A percentile compares a stretch with the other conserved stretches of the same genome.
These are phyloP conservation scores for Enteromius anoplus DNA, from an alignment of 2,797 vertebrate species.

Conservation along the genomic window DNA sequence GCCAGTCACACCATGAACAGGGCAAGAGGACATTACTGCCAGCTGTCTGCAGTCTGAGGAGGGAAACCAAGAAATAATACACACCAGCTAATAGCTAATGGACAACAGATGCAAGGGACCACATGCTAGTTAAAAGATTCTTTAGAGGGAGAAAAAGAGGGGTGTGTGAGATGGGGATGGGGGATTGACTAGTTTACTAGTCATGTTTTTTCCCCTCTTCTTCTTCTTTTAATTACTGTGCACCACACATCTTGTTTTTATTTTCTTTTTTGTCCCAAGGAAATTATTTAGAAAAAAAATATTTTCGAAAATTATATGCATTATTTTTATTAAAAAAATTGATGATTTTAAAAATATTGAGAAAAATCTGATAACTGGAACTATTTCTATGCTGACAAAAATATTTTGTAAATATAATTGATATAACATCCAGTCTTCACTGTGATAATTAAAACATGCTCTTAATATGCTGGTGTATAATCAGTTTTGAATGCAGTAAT, in stretches of 20 bases:
- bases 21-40: constrained; percentile 52
- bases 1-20: constrained; percentile 35
- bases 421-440: not conserved
- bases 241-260: not conserved
- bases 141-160: not conserved
- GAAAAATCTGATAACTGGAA: not conserved
- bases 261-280: no score
- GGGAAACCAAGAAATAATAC: constrained; percentile 59
- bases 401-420: not conserved
- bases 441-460: not conserved
- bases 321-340: not conserved
- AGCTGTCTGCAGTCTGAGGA: constrained; percentile 54
- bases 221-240: not conserved
- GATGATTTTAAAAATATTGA: not conserved
- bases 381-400: not conserved
- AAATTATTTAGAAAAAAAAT: not conserved
- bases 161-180: not conserved
- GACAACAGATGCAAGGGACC: constrained; percentile 60
- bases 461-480: not conserved
- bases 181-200: not conserved
- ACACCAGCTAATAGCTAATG: constrained; percentile 56
- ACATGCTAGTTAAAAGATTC: constrained; percentile 46
- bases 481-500: not conserved
- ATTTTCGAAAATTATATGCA: not conserved
- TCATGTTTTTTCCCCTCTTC: not conserved